Evolutionary conservation across 2,113 vertebrate genomes (phyloP), one percentile per base, ranked within the genome.

Genomic region (Psettodes erumei): DNA sequence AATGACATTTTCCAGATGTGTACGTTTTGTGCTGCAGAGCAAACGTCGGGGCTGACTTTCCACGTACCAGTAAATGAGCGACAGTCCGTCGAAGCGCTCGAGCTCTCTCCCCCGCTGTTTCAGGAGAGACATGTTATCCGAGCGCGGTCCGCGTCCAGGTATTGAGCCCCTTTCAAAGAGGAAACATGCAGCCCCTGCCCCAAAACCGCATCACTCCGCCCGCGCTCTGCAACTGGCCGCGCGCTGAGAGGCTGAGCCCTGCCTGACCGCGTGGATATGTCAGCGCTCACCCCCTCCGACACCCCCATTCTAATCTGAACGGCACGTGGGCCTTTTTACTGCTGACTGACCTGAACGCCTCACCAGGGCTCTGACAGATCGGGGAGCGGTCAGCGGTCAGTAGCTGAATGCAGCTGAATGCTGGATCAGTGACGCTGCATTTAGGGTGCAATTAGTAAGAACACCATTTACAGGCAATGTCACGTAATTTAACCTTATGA

Each of bases 1-100:
- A n/a, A n/a, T n/a, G n/a, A n/a, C n/a, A n/a, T n/a, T n/a, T n/a
- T n/a, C n/a, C n/a, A n/a, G n/a, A n/a, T n/a, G n/a, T n/a, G n/a
- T n/a, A n/a, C n/a, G n/a, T n/a, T n/a, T 5, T 32, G 1, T 30
- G 15, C 5, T 10, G 8, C 28, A 19, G 27, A 51, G 35, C 19
- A 43, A 27, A 43, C 25, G 19, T 12, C n/a, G n/a, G n/a, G n/a
- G n/a, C n/a, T 81, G 76, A 84, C 61, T 40, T 62, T 8, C 10
- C 7, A 82, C 95, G 82, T 85, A 97, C 95, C 96, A 96, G 92
- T 96, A 97, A 7, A 96, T 95, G 77, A 96, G 94, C 10, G 96
- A 96, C 13, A 96, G 94, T 68, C 96, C 95, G 61, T 95, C 94
- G 23, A 96, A 96, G 28, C 83, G 94, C 90, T 96, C 96, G 19